Evolutionary conservation across 92 coral and sea anemone species (phyloP), one percentile per base, ranked within the genome.

Genomic region (Porites rus): DNA sequence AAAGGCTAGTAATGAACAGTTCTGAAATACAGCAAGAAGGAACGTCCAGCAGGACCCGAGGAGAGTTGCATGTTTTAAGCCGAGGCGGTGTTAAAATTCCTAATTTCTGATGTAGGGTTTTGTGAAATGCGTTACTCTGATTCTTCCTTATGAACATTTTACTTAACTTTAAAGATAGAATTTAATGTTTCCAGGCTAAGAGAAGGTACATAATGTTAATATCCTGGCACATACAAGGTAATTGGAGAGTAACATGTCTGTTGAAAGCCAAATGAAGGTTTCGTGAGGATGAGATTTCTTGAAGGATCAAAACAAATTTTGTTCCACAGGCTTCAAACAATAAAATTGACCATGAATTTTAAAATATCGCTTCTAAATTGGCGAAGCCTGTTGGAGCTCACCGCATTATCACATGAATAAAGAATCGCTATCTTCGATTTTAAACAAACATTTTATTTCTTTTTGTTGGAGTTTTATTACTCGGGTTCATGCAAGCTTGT

Each of bases 331-430:
- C 76, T 54, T 78, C 83, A 80, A 80, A 90, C 93, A 86, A 86
- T 86, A 80, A 86, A 86, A 56, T 58, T 75, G 69, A 51, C 87
- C 87, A 86, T 90, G 90, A 86, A 90, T 90, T 90, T 90, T 90
- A 90, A 90, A 90, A 90, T 76, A 51, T 86, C 81, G 74, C 83
- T 80, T 90, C 84, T 86, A 90, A 85, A 90, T 90, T 90, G 87
- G 80, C 74, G 72, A 74, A 73, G 80, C 72, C 87, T 83, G 63
- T 24, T 8, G 87, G 87, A 74, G 87, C 54, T 74, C 51, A 63
- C 80, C 74, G 22, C 80, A 83, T 83, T 74, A 83, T 53, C 72
- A 75, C 74, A 83, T 74, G 64, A 83, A 83, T 83, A 81, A 69
- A 50, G 65, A 46, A 70, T 82, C 69, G 70, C 31, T 54, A 16